Base-by-base conservation (phyloP, 2,113 vertebrate genomes). In the Halichoeres trimaculatus region DNA sequence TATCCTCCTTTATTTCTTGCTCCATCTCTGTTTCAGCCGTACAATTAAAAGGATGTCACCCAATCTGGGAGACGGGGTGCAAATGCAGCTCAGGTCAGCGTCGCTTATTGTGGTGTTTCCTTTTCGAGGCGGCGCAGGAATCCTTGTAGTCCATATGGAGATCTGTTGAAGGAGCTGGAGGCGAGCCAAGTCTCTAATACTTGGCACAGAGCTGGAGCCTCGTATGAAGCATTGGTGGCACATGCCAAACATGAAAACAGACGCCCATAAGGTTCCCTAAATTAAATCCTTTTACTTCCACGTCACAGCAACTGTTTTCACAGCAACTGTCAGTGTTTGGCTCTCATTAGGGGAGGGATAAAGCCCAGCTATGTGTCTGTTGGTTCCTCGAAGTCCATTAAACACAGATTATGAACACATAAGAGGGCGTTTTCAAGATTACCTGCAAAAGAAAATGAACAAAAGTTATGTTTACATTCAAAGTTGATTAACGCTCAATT, bases 1-100 rank as follows among this genome's bases (percentile, higher is more conserved):
- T 87, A 85, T 72, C 75, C 78, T 71, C 82, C 75, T 60, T 90
- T 89, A 87, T 87, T 88, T 87, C 76, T 64, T 56, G 48, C 85
- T 87, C 78, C 78, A 59, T 82, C 65, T 80, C 79, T 51, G 77
- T 65, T 86, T 81, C 57, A 78, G 80, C 41, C 43, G 6, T 7
- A 83, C 86, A 83, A 83, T 89, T 84, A 85, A 62, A 77, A 74
- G 83, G 53, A 81, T 82, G 83, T 78, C 74, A 63, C 68, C 80
- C 75, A 85, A 71, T 80, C 74, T 67, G 64, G 64, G 74, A n/a
- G 52, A 59, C 30, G 43, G 51, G 61, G 61, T n/a, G 74, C 64
- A 59, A 30, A 84, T 41, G 62, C 35, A 68, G 67, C 30, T 70
- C 62, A 85, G 85, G 87, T 81, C 80, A 87, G 0, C 41, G 83